Evolutionary conservation across 1,140 invertebrate genomes (phyloP), one percentile per base, ranked within the genome.

Genomic region (Liolophura sinensis): DNA sequence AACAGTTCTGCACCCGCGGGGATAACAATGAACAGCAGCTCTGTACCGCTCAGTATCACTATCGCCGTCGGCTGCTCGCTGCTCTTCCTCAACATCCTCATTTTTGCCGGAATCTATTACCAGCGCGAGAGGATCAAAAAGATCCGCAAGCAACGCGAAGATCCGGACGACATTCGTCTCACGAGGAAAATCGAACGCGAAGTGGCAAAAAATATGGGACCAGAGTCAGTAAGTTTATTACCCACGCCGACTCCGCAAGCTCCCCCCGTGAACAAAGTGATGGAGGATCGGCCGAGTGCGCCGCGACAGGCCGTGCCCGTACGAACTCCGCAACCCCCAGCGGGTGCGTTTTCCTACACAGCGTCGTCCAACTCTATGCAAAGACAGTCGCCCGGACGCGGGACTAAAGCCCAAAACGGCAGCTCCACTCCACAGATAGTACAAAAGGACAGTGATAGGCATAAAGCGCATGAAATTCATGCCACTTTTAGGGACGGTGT

Each of bases 51-150:
- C 1, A 80, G 76, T 58, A 73, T 97, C 0, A 96, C 94, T 1
- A 94, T 97, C 71, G 94, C 94, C n/a, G 95, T 97, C 63, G 95
- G 95, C 3, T 95, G 93, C 73, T 93, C 92, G 5, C 82, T 97
- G 25, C 86, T 97, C 18, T 92, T 96, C 68, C 85, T 97, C 11
- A 97, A 97, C 78, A 91, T 96, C 0, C 86, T 97, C 15, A 94
- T 97, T 73, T 96, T 97, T 78, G 93, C 93, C 47, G 94, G 94
- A 1, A 93, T 97, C 0, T 97, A 95, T 75, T 96, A 96, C 81
- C 94, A 96, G 78, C 87, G 93, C 16, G 93, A 96, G 77, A 94
- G 94, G 78, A 72, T 80, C 48, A 60, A 68, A 51, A 75, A 73
- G 55, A 20, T 73, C 50, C 64, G 69, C 55, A 24, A 61, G 50